Evolutionary conservation across 2,113 vertebrate genomes (phyloP), one percentile per base, ranked within the genome.

Genomic region (Nothocercus julius): DNA sequence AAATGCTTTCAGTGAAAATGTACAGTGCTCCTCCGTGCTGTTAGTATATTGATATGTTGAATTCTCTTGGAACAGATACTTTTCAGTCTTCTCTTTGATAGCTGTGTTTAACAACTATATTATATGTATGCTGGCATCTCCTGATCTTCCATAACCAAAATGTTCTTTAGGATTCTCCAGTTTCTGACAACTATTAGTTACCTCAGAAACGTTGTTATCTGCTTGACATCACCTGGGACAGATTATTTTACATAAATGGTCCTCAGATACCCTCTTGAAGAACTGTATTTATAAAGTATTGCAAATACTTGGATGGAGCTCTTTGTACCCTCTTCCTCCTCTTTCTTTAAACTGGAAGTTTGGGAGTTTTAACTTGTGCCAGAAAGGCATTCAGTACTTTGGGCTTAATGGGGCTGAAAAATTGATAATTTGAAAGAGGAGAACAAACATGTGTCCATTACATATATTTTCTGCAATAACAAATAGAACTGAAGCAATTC

Each of bases 161-260:
- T 0, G 0, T 27, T 94, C 25, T 44, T 47, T 58, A 32, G 28
- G 9, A 3, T 53, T 85, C 14, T 67, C 44, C 73, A 11, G n/a
- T 85, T 85, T 78, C 69, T 83, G 92, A 40, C 82, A 87, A 85
- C 69, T 62, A 34, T 62, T 90, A 45, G 63, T 69, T 75, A 92
- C 82, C 70, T 94, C 82, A 14, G 28, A 56, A 54, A 40, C 27
- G 27, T 7, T 63, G 17, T 30, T 47, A 89, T 94, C 87, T 91
- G 93, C 87, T 92, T 77, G 63, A 79, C 92, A 58, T 74, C 58
- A 59, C 63, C 85, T 93, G 83, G 87, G 82, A 14, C 30, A 59
- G 36, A 30, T 79, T 59, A 58, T 85, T 89, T 92, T 59, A 87
- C 38, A 8, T 51, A 64, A 92, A 25, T 59, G 49, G 28, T 80